A percentile compares a stretch with the other conserved stretches of the same genome.
phyloP scores from a whole-genome alignment of 2,888 invertebrate genomes.

The Drosophila formosana region DNA sequence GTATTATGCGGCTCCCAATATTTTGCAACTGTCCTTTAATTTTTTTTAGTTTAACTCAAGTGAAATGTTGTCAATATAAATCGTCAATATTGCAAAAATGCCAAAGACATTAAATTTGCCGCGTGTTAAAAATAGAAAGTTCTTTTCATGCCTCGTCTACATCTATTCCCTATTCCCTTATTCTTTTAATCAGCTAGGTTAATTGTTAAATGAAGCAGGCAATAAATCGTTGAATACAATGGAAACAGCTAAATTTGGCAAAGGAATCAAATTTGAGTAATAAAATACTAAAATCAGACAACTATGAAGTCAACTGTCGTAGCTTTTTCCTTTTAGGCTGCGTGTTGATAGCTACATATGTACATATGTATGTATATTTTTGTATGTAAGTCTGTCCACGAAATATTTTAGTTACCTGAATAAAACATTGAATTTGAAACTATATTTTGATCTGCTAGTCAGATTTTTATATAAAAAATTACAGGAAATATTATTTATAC shows the following conservation, averaged over 20 bases:
- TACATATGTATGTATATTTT: too few species aligned
- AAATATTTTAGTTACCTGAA: too few species aligned
- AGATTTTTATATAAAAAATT: too few species aligned
- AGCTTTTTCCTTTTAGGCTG: too few species aligned
- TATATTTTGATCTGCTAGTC: too few species aligned
- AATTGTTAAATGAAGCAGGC: conserved; percentile 15
- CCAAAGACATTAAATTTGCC: conserved; percentile 26
- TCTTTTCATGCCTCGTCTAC: conserved; percentile 2
- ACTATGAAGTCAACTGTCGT: too few species aligned
- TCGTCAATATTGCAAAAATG: conserved; percentile 55
- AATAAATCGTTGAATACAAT: conserved; percentile 14
- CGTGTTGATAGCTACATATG: too few species aligned
- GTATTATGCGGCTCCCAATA: not conserved
- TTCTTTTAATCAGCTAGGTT: not conserved
- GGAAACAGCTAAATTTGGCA: not conserved
- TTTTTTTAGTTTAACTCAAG: not conserved
- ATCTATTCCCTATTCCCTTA: not conserved
- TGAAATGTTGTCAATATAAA: conserved; percentile 42
- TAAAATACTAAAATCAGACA: too few species aligned
- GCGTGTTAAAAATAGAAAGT: conserved; percentile 50
- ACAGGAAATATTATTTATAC: too few species aligned
- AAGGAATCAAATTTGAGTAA: too few species aligned
- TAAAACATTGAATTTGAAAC: too few species aligned
- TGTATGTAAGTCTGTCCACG: too few species aligned
- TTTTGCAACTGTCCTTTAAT: conserved; percentile 3